Percentiles rank a stretch among this genome's conserved stretches.
Evolutionary conservation across 2,113 vertebrate genomes (phyloP).

Genomic region (Melanocharis versteri): DNA sequence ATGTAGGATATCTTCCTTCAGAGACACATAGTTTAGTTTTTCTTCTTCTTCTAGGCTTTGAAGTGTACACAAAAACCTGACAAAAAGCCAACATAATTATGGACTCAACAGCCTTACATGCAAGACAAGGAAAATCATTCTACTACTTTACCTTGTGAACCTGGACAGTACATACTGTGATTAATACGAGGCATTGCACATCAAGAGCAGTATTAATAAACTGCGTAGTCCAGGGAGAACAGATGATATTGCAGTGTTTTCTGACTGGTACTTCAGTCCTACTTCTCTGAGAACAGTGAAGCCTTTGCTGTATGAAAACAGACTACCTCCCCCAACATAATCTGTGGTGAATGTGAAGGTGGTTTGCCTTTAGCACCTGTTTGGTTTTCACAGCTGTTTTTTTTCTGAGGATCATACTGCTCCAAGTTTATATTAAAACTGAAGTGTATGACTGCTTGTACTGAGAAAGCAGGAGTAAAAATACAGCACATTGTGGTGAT

Average conservation of each 20-base stretch:
- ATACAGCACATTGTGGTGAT: neutral
- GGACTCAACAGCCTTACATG: neutral
- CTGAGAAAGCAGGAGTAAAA: neutral
- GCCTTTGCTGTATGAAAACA: neutral
- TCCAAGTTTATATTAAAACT: neutral
- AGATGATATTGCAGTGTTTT: neutral
- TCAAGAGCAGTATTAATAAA: neutral
- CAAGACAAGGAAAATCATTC: neutral
- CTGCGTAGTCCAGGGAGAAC: neutral
- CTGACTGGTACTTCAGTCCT: neutral
- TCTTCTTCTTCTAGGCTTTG: neutral
- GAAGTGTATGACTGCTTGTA: neutral
- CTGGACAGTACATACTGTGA: neutral
- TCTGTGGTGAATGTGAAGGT: neutral
- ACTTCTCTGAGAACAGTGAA: neutral
- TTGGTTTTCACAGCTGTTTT: neutral
- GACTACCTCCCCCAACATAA: neutral
- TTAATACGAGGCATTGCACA: neutral
- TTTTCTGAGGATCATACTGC: neutral
- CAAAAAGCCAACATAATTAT: neutral
- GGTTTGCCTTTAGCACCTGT: neutral
- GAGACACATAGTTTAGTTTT: neutral
- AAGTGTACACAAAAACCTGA: neutral
- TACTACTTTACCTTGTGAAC: neutral
- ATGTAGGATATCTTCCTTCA: neutral